A percentile compares a stretch with the other conserved stretches of the same genome.
phyloP scores from a whole-genome alignment of 2,113 vertebrate genomes.

The Stegastes partitus region DNA sequence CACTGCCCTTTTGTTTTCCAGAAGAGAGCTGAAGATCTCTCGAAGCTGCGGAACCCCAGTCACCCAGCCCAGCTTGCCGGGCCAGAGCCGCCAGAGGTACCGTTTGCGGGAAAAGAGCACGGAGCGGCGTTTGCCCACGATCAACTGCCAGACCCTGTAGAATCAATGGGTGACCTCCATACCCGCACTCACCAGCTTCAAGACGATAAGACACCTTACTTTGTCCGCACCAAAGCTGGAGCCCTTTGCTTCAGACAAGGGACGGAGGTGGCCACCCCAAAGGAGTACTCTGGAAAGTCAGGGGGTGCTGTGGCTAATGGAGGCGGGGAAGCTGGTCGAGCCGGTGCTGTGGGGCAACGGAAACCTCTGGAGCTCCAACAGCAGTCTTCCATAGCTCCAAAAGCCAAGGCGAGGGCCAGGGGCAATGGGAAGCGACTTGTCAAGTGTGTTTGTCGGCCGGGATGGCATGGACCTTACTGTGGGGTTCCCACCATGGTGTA shows the following conservation, averaged over 20 bases:
- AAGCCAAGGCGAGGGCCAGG: constrained; percentile 72
- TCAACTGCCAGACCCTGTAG: constrained; percentile 39
- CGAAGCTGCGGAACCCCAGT: constrained; percentile 48
- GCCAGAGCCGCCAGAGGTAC: constrained; percentile 16
- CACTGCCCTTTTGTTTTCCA: neutral
- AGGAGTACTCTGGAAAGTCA: constrained; percentile 79
- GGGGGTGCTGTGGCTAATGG: constrained; percentile 63
- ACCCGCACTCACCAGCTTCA: constrained; percentile 86
- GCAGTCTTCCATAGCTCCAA: constrained; percentile 55
- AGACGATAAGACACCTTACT: constrained; percentile 90
- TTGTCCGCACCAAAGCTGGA: constrained; percentile 93
- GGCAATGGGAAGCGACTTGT: constrained; percentile 90
- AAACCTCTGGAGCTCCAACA: constrained; percentile 69
- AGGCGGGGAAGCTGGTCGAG: constrained; percentile 63
- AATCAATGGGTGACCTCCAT: constrained; percentile 84
- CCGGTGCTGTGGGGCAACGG: constrained; percentile 56
- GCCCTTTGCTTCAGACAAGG: constrained; percentile 95
- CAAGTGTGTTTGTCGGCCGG: constrained; percentile 93
- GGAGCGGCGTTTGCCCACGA: neutral
- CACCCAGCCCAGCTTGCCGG: constrained; percentile 14
- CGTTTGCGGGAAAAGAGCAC: neutral
- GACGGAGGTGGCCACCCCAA: constrained; percentile 87
- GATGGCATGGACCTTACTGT: constrained; percentile 98
- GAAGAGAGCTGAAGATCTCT: constrained; percentile 51
- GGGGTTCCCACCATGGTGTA: constrained; percentile 98